Base-by-base conservation (phyloP, 2,113 vertebrate species). In the Syngnathoides biaculeatus region DNA sequence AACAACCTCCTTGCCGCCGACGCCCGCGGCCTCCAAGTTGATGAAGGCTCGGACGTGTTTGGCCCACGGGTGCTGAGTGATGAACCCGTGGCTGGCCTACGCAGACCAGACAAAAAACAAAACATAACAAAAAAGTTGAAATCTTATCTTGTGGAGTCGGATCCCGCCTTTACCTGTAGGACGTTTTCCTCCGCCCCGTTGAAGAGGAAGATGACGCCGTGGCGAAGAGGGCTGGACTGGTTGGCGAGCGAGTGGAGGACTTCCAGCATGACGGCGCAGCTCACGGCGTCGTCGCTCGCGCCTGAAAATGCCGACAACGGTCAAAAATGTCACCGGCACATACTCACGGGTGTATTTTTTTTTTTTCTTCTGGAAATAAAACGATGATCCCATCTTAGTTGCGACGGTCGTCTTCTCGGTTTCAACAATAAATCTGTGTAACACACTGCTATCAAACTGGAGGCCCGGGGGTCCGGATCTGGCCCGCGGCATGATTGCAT, bases 121-220 rank as follows among this genome's bases (percentile, higher is more conserved):
- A 50, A 50, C 19, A 35, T n/a, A n/a, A n/a, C n/a, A 8, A 50
- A 50, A 48, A 2, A 1, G 8, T 2, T 8, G 11, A 40, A 40
- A 40, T 40, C 3, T 40, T 15, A 26, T n/a, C n/a, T n/a, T n/a
- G n/a, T n/a, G n/a, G n/a, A n/a, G n/a, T n/a, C 0, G 13, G 45
- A 20, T 20, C 20, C 43, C 65, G 12, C 8, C 7, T 89, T 89
- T 67, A 99, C 97, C 92, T 99, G 97, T 57, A 99, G 88, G 66
- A 98, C 74, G 74, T 94, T 98, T 87, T 99, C 97, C 87, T 99
- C 97, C 3, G 96, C 97, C n/a, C 97, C 96, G 39, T 99, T 99
- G 81, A 99, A 99, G 75, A 99, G 93, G 84, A 99, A 99, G 81
- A 99, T 86, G 9, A 99, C 88, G 12, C 95, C 96, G 40, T 99